Evolutionary conservation across 2,888 invertebrate genomes (phyloP).

Genomic region (Crepidodera aurea): DNA sequence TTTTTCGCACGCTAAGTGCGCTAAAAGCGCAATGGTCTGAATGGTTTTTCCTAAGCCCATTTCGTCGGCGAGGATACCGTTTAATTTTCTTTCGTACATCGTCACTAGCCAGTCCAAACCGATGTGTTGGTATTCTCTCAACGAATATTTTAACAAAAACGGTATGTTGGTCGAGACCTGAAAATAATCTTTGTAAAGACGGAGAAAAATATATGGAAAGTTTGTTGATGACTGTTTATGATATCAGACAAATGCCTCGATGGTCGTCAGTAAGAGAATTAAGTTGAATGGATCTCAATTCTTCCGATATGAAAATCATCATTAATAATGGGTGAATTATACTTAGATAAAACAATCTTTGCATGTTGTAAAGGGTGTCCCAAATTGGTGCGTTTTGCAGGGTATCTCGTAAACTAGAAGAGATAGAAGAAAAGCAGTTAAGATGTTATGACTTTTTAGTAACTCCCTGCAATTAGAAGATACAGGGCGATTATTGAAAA

Average conservation of each 20-base stretch:
- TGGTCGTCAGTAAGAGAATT: slow-evolving; percentile 44
- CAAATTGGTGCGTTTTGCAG: too few species aligned
- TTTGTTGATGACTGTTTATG: not conserved
- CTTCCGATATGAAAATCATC: slow-evolving; percentile 45
- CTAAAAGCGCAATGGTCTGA: slow-evolving; percentile 93
- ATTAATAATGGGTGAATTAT: too few species aligned
- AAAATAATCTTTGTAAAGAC: slow-evolving; percentile 9
- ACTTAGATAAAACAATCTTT: too few species aligned
- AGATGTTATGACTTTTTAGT: too few species aligned
- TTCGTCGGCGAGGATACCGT: slow-evolving; percentile 96
- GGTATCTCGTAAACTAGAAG: too few species aligned
- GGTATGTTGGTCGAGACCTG: slow-evolving; percentile 93
- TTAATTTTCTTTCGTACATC: slow-evolving; percentile 92
- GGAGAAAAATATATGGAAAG: not conserved
- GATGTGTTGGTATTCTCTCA: slow-evolving; percentile 97
- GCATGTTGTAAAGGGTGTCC: too few species aligned
- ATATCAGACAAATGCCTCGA: slow-evolving; percentile 55
- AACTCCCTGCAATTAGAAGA: too few species aligned
- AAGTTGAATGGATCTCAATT: slow-evolving; percentile 53
- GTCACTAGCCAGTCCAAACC: slow-evolving; percentile 97
- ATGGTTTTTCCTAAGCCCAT: slow-evolving; percentile 98
- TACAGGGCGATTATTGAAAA: too few species aligned
- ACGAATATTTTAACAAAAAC: slow-evolving; percentile 85
- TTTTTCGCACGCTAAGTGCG: slow-evolving; percentile 92
- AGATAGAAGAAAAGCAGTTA: too few species aligned